phyloP scores from a whole-genome alignment of 2,113 vertebrate genomes.

The Tragelaphus scriptus region DNA sequence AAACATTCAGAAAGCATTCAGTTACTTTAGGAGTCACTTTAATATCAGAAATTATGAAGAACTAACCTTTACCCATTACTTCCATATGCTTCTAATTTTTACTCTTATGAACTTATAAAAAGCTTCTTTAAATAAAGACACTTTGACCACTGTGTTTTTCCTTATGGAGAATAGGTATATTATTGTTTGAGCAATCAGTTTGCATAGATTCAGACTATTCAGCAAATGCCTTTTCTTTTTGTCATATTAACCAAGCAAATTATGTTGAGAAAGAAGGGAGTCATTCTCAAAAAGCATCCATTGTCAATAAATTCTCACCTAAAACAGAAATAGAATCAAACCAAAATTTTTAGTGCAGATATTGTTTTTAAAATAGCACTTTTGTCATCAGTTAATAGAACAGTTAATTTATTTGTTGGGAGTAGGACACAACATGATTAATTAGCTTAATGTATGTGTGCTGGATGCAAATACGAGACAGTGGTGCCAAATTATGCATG shows the following conservation, averaged over 20 bases:
- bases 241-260: slow-evolving; percentile 52
- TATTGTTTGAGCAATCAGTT: slow-evolving; percentile 52
- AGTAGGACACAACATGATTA: slow-evolving; percentile 60
- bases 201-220: slow-evolving; percentile 58
- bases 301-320: slow-evolving; percentile 2
- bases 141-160: slow-evolving; percentile 41
- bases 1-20: slow-evolving; percentile 3
- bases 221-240: slow-evolving; percentile 45
- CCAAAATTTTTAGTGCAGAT: not conserved
- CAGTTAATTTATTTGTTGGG: slow-evolving; percentile 47
- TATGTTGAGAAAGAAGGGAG: not conserved
- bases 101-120: slow-evolving; percentile 63
- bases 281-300: slow-evolving; percentile 32
- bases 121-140: slow-evolving; percentile 52
- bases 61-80: slow-evolving; percentile 56
- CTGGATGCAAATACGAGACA: slow-evolving; percentile 72
- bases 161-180: slow-evolving; percentile 12
- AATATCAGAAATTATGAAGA: slow-evolving; percentile 61
- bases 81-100: slow-evolving; percentile 53
- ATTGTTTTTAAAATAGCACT: slow-evolving; percentile 26
- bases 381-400: slow-evolving; percentile 51
- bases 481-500: slow-evolving; percentile 57
- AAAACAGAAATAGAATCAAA: slow-evolving; percentile 28
- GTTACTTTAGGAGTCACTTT: slow-evolving; percentile 68
- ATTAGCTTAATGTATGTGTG: slow-evolving; percentile 65